Conservation (phyloP, 53 echinoderm and acorn worm genomes). For the Paracentrotus lividus region DNA sequence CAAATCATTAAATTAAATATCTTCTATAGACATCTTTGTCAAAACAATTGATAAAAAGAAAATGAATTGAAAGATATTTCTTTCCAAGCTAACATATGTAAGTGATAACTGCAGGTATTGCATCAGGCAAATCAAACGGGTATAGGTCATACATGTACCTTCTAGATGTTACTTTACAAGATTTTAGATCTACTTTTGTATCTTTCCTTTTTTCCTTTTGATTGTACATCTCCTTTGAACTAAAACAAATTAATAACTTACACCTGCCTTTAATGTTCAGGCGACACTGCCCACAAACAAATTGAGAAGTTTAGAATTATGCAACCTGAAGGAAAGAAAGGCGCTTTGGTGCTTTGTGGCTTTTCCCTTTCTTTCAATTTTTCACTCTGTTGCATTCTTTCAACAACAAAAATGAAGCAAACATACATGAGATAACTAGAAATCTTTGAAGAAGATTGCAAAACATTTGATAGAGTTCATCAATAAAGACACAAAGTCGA, state of each 20-base stretch:
- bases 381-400: not conserved
- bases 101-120: constrained; percentile 62
- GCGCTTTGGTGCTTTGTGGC: not conserved
- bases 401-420: not conserved
- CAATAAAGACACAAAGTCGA: not conserved
- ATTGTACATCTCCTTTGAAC: constrained; percentile 68
- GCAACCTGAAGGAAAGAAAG: not conserved
- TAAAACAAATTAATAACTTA: constrained; percentile 66
- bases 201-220: constrained; percentile 32
- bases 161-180: constrained; percentile 66
- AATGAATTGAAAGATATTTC: constrained; percentile 1
- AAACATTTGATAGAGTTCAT: not conserved
- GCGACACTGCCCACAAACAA: constrained; percentile 65
- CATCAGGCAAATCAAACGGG: constrained; percentile 68
- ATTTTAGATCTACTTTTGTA: constrained; percentile 67
- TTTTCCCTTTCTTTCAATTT: not conserved
- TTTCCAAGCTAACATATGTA: not conserved
- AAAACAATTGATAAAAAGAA: not conserved
- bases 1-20: constrained; percentile 24
- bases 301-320: constrained; percentile 18
- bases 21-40: not conserved
- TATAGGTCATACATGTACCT: constrained; percentile 54
- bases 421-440: not conserved
- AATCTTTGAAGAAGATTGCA: not conserved
- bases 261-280: constrained; percentile 55